Conservation (phyloP, 2,113 vertebrate genomes). For the Oplegnathus fasciatus region DNA sequence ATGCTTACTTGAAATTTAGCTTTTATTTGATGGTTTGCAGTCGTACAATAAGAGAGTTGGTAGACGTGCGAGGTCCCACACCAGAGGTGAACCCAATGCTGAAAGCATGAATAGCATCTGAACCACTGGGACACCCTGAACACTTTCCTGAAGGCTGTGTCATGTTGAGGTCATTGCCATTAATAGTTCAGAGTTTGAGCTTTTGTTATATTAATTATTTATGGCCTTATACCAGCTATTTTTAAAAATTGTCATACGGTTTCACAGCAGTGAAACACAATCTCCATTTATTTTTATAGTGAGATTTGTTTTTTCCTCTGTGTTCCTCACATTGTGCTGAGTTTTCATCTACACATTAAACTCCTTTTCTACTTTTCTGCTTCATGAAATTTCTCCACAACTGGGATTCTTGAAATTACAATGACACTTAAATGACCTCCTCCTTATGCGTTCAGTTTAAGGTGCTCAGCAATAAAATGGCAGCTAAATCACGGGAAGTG, state of each 20-base stretch:
- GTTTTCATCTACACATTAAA: conserved; percentile 19
- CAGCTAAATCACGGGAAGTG: conserved; percentile 58
- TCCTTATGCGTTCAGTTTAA: conserved; percentile 43
- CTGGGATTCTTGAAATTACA: conserved; percentile 40
- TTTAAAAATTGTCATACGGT: not conserved
- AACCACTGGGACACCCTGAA: not conserved
- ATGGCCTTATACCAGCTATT: not conserved
- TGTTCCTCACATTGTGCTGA: conserved; percentile 11
- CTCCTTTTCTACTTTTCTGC: conserved; percentile 49
- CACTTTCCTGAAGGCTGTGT: not conserved
- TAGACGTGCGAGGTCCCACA: not conserved
- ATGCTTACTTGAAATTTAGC: not conserved
- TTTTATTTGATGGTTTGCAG: not conserved
- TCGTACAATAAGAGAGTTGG: not conserved
- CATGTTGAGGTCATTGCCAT: not conserved
- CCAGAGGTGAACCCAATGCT: not conserved
- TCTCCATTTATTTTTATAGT: not conserved
- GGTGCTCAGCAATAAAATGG: conserved; percentile 57
- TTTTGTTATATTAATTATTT: not conserved
- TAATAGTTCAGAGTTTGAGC: not conserved
- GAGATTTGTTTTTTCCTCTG: not conserved
- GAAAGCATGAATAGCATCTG: not conserved
- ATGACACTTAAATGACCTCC: conserved; percentile 51
- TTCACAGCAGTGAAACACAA: not conserved
- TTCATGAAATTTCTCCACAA: conserved; percentile 53